Evolutionary conservation across 1,140 invertebrate genomes (phyloP).

Genomic region (Cyrtorhinus lividipennis): DNA sequence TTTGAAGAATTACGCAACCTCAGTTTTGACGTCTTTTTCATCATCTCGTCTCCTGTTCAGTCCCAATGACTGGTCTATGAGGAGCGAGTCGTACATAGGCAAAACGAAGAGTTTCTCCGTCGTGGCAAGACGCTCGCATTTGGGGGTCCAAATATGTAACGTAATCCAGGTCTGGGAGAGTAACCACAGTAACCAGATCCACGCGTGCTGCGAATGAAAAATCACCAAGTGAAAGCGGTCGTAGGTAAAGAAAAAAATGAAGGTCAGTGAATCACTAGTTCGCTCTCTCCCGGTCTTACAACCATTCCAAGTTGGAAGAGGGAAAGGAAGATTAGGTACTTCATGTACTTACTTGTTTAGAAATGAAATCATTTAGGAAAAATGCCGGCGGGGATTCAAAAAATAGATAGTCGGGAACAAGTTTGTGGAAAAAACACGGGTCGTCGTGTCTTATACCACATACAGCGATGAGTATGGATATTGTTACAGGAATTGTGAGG

Average conservation of each 20-base stretch:
- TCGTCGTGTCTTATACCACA: constrained; percentile 74
- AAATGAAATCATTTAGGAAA: constrained; percentile 69
- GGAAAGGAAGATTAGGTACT: too few species aligned
- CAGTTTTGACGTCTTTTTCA: constrained; percentile 83
- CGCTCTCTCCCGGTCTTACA: not conserved
- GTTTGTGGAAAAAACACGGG: constrained; percentile 72
- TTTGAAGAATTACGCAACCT: too few species aligned
- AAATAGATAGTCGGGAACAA: constrained; percentile 76
- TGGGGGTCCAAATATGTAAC: constrained; percentile 92
- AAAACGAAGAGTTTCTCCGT: constrained; percentile 92
- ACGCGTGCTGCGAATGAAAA: constrained; percentile 46
- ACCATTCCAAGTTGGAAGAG: not conserved
- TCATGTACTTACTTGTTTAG: constrained; percentile 52
- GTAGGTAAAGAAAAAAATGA: not conserved
- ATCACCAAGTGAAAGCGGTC: not conserved
- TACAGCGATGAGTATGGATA: constrained; percentile 74
- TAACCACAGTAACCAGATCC: constrained; percentile 88
- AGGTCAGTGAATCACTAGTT: not conserved
- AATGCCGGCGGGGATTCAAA: constrained; percentile 72
- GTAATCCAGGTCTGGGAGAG: constrained; percentile 91
- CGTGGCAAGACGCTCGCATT: constrained; percentile 87
- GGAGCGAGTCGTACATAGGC: constrained; percentile 82
- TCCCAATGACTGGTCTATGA: constrained; percentile 93
- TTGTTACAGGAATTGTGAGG: constrained; percentile 74
- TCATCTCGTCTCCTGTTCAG: constrained; percentile 87